Evolutionary conservation across 2,888 invertebrate genomes (phyloP).

Genomic region (Drosophila parthenogenetica): DNA sequence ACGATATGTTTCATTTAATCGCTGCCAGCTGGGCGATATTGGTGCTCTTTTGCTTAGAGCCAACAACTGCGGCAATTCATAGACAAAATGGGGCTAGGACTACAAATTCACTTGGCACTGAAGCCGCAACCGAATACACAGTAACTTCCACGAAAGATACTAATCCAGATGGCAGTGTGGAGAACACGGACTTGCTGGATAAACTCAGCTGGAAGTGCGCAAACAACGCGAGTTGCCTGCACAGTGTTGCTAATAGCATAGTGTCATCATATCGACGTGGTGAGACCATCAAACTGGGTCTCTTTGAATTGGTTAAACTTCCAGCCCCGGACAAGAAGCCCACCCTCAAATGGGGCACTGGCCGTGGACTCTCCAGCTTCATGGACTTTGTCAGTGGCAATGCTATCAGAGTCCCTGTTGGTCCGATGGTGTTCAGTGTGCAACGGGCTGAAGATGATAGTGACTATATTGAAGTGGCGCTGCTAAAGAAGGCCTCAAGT

Average conservation of each 20-base stretch:
- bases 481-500: constrained; percentile 81
- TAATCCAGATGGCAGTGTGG: constrained; percentile 31
- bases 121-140: constrained; percentile 20
- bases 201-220: constrained; percentile 86
- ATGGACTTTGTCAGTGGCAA: constrained; percentile 83
- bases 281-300: constrained; percentile 86
- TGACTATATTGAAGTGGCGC: constrained; percentile 84
- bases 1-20: constrained; percentile 48
- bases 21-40: constrained; percentile 54
- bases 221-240: constrained; percentile 88
- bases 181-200: constrained; percentile 79
- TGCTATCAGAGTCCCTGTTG: constrained; percentile 83
- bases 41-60: constrained; percentile 48
- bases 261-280: constrained; percentile 86
- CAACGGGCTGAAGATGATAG: constrained; percentile 84
- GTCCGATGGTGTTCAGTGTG: constrained; percentile 84
- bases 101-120: constrained; percentile 40
- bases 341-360: constrained; percentile 70
- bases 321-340: constrained; percentile 62
- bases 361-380: constrained; percentile 80
- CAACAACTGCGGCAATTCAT: constrained; percentile 58
- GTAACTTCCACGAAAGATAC: constrained; percentile 6
- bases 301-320: constrained; percentile 87
- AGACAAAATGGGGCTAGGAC: constrained; percentile 64
- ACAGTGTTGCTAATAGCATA: constrained; percentile 86